Conservation (phyloP, 2,113 vertebrate species). For the Eonycteris spelaea region DNA sequence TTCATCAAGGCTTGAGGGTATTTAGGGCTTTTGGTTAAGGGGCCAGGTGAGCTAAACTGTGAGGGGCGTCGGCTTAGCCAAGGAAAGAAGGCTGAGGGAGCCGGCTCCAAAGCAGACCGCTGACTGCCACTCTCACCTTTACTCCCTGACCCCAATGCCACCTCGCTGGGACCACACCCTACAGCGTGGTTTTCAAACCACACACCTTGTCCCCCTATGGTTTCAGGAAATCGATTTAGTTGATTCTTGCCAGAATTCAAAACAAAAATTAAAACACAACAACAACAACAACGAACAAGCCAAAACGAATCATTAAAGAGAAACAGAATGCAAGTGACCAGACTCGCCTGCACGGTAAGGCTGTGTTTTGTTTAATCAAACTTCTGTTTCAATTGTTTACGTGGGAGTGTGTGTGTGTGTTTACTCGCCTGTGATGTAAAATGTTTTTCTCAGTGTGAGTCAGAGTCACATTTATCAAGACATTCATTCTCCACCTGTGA, state of each 20-base stretch:
- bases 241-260: not conserved
- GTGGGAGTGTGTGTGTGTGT: not conserved
- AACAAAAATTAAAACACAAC: not conserved
- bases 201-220: not conserved
- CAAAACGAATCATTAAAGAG: constrained; percentile 1
- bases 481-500: not conserved
- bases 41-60: not conserved
- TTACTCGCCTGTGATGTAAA: not conserved
- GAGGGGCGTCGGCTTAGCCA: not conserved
- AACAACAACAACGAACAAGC: not conserved
- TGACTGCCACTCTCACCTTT: not conserved
- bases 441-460: constrained; percentile 5
- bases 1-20: not conserved
- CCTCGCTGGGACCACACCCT: not conserved
- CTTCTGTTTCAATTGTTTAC: not conserved
- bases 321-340: not conserved
- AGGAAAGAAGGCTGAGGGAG: not conserved
- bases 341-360: not conserved
- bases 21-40: not conserved
- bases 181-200: not conserved
- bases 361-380: not conserved
- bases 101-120: too few species aligned
- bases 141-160: not conserved
- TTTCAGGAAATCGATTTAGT: not conserved
- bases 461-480: not conserved